phyloP scores from a whole-genome alignment of 2,797 vertebrate species.

The Galagoides demidoff region DNA sequence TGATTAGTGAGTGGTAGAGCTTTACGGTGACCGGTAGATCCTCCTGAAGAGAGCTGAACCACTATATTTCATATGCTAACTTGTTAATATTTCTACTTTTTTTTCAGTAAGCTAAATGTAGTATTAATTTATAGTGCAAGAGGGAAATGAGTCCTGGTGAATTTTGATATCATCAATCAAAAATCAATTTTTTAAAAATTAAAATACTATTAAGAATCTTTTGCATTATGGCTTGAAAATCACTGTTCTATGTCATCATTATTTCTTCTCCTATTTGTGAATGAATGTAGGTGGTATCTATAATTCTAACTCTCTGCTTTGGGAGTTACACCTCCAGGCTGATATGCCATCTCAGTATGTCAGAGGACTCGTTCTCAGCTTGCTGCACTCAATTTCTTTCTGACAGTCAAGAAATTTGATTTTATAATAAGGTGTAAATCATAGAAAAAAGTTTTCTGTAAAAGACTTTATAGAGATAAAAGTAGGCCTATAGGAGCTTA shows the following conservation, averaged over 20 bases:
- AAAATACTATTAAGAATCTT: slow-evolving; percentile 58
- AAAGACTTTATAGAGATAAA: slow-evolving; percentile 74
- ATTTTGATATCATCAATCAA: slow-evolving; percentile 56
- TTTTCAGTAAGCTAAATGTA: slow-evolving; percentile 25
- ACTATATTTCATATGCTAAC: slow-evolving; percentile 48
- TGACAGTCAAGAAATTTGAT: slow-evolving; percentile 85
- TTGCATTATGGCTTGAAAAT: slow-evolving; percentile 64
- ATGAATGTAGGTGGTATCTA: slow-evolving; percentile 75
- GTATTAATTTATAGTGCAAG: slow-evolving; percentile 46
- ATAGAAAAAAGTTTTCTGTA: slow-evolving; percentile 67
- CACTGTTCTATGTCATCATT: slow-evolving; percentile 11
- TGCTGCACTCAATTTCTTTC: slow-evolving; percentile 81
- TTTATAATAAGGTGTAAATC: slow-evolving; percentile 85
- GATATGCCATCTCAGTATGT: slow-evolving; percentile 69
- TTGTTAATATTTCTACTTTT: slow-evolving; percentile 25
- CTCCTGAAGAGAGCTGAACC: not conserved
- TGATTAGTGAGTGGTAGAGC: not conserved
- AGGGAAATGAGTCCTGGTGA: slow-evolving; percentile 15
- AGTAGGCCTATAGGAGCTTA: slow-evolving; percentile 65
- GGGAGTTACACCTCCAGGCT: slow-evolving; percentile 64
- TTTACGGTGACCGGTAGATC: not conserved
- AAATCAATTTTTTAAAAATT: slow-evolving; percentile 25
- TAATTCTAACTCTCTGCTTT: slow-evolving; percentile 74
- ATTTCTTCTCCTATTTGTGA: slow-evolving; percentile 68
- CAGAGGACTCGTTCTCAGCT: slow-evolving; percentile 70